Percentiles rank a stretch among this genome's conserved stretches.
Evolutionary conservation across 2,113 vertebrate species (phyloP).

Genomic region (Limnothrissa miodon): DNA sequence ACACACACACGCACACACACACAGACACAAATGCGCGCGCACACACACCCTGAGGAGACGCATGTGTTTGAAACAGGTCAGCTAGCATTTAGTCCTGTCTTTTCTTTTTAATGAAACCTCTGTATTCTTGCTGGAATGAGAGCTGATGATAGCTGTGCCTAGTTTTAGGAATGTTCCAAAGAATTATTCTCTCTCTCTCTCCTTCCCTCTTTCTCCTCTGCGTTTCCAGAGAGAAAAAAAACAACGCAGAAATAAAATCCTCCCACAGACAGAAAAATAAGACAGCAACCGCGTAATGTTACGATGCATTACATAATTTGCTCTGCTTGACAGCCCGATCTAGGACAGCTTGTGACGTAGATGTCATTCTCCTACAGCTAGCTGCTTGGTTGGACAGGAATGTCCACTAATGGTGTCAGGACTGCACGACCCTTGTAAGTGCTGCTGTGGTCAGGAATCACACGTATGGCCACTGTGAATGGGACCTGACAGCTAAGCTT

Average conservation of each 20-base stretch:
- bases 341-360: constrained; percentile 38
- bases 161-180: constrained; percentile 24
- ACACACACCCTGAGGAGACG: constrained; percentile 39
- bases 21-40: constrained; percentile 24
- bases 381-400: neutral
- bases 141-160: constrained; percentile 23
- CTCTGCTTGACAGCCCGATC: constrained; percentile 22
- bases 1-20: constrained; percentile 18
- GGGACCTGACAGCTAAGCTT: neutral
- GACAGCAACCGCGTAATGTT: neutral
- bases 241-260: neutral
- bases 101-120: constrained; percentile 40
- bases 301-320: constrained; percentile 38
- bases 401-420: neutral
- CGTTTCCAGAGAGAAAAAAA: constrained; percentile 11
- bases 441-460: neutral
- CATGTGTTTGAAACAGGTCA: constrained; percentile 56
- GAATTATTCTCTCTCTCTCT: neutral
- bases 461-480: constrained; percentile 5
- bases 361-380: constrained; percentile 3
- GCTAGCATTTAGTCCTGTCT: constrained; percentile 52
- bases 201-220: neutral
- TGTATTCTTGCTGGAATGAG: constrained; percentile 30
- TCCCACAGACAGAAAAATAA: neutral
- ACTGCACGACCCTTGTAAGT: neutral